Percentiles rank a stretch among this genome's conserved stretches.
Evolutionary conservation across 1,140 invertebrate genomes (phyloP).

Genomic region (Ruditapes philippinarum): DNA sequence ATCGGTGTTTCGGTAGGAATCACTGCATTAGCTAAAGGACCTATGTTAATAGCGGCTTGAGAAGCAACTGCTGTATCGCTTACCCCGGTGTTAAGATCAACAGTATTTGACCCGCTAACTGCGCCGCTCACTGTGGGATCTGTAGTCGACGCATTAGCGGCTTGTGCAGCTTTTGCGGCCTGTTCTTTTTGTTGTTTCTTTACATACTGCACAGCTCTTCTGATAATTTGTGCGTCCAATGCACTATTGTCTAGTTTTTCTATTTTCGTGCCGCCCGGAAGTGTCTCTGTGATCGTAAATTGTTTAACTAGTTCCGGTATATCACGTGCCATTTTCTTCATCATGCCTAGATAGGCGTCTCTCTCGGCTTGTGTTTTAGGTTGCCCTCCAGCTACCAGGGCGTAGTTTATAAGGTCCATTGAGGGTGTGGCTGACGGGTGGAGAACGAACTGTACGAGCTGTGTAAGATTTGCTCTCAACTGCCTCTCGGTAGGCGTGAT

Average conservation of each 20-base stretch:
- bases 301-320: constrained; percentile 3
- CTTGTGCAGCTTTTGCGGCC: background rate
- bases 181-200: background rate
- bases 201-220: background rate
- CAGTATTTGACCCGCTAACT: too few relatives aligned
- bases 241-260: background rate
- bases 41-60: too few relatives aligned
- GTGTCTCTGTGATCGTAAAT: background rate
- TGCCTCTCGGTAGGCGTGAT: background rate
- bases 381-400: background rate
- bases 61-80: too few relatives aligned
- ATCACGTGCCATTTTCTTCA: constrained; percentile 31
- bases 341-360: background rate
- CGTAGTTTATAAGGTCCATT: constrained; percentile 3
- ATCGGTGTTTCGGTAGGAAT: background rate
- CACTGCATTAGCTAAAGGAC: background rate
- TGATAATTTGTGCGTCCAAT: background rate
- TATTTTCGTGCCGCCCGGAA: background rate
- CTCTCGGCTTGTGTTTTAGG: background rate
- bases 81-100: too few relatives aligned
- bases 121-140: background rate
- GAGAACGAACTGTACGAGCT: background rate
- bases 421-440: background rate
- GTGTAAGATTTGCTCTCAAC: background rate
- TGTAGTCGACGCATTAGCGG: too few relatives aligned